Evolutionary conservation across 1,140 invertebrate genomes (phyloP).

Genomic region (Zaprionus camerounensis): DNA sequence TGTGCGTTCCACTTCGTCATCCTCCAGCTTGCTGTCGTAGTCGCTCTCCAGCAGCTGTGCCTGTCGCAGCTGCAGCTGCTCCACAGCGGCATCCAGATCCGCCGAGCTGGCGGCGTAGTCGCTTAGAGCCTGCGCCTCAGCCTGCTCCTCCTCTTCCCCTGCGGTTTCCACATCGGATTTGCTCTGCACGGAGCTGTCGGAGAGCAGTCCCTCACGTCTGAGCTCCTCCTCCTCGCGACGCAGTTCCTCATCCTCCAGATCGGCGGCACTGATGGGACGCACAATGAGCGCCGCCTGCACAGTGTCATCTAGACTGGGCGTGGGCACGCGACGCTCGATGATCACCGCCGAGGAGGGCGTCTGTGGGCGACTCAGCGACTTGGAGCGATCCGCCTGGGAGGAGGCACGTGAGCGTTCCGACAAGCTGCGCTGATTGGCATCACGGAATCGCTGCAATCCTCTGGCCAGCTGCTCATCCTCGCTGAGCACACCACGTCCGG

Average conservation of each 20-base stretch:
- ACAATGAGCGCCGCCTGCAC: slow-evolving; percentile 86
- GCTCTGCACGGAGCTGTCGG: slow-evolving; percentile 85
- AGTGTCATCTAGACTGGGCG: slow-evolving; percentile 85
- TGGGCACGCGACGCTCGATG: slow-evolving; percentile 86
- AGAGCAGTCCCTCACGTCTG: slow-evolving; percentile 71
- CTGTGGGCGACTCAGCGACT: slow-evolving; percentile 85
- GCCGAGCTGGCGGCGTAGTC: slow-evolving; percentile 73
- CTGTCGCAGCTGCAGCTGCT: slow-evolving; percentile 57
- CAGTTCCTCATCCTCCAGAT: slow-evolving; percentile 72
- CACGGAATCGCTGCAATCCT: slow-evolving; percentile 84
- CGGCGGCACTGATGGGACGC: slow-evolving; percentile 83
- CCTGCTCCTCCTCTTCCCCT: slow-evolving; percentile 61
- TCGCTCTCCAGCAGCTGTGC: slow-evolving; percentile 69
- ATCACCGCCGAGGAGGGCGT: slow-evolving; percentile 87
- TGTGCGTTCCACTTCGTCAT: slow-evolving; percentile 73
- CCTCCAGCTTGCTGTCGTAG: slow-evolving; percentile 69
- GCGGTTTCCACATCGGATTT: slow-evolving; percentile 82
- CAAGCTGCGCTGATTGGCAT: slow-evolving; percentile 85
- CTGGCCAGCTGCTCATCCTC: slow-evolving; percentile 83
- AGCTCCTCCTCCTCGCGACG: slow-evolving; percentile 75
- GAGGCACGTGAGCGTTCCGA: slow-evolving; percentile 86
- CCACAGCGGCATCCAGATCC: slow-evolving; percentile 72
- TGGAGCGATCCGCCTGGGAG: slow-evolving; percentile 85
- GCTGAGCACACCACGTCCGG: slow-evolving; percentile 48
- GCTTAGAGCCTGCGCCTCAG: slow-evolving; percentile 47